Evolutionary conservation across 2,888 invertebrate species (phyloP).

Genomic region (Microdon myrmicae): DNA sequence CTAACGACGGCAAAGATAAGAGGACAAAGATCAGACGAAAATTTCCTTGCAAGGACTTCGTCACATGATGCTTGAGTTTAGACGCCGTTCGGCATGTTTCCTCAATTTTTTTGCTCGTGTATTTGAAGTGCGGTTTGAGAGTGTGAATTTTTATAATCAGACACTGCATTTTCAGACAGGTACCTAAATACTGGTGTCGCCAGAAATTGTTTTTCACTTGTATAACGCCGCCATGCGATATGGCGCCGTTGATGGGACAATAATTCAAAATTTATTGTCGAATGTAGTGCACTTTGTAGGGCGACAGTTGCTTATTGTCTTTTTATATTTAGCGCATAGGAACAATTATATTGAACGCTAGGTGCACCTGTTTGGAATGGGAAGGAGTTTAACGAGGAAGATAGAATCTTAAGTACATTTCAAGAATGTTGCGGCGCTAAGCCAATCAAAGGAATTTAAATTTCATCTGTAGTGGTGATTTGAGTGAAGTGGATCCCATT

Average conservation of each 20-base stretch:
- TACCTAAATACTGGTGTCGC: slow-evolving; percentile 33
- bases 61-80: slow-evolving; percentile 13
- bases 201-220: slow-evolving; percentile 23
- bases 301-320: too few species aligned
- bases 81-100: slow-evolving; percentile 18
- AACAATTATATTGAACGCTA: too few species aligned
- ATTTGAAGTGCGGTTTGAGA: slow-evolving; percentile 45
- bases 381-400: too few species aligned
- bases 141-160: slow-evolving; percentile 33
- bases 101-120: too few species aligned
- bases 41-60: slow-evolving; percentile 21
- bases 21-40: slow-evolving; percentile 29
- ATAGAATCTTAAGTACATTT: too few species aligned
- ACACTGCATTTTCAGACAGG: slow-evolving; percentile 21
- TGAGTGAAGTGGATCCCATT: too few species aligned
- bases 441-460: too few species aligned
- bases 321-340: too few species aligned
- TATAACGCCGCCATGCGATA: slow-evolving; percentile 13
- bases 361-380: too few species aligned
- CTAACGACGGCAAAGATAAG: slow-evolving; percentile 35
- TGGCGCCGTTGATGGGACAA: slow-evolving; percentile 35
- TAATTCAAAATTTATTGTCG: slow-evolving; percentile 38
- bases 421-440: too few species aligned
- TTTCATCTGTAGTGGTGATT: too few species aligned
- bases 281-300: too few species aligned